Percentiles rank a stretch among this genome's conserved stretches.
These are phyloP conservation scores for Pristiophorus japonicus DNA, from an alignment of 2,113 vertebrate species.

Conservation along the genomic window DNA sequence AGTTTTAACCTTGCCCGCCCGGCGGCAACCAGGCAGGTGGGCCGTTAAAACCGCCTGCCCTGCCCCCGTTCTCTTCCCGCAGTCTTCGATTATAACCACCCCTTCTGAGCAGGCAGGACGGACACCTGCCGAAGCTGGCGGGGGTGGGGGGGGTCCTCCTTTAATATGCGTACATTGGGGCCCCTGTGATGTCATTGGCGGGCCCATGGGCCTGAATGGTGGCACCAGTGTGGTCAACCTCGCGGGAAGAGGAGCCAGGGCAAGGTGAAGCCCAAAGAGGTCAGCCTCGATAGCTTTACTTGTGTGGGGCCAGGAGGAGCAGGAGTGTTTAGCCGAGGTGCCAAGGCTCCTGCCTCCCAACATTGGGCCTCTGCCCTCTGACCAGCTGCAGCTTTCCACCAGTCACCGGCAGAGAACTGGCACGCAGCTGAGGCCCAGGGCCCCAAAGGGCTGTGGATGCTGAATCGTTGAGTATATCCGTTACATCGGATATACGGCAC, in stretches of 20 bases:
- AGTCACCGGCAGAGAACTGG: background rate
- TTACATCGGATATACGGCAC: too few relatives aligned
- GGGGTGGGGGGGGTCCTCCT: background rate
- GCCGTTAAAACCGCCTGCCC: background rate
- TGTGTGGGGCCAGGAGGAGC: background rate
- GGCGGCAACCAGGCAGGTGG: background rate
- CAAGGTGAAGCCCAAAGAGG: background rate
- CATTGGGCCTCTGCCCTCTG: background rate
- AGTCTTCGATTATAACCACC: background rate
- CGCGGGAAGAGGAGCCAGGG: background rate
- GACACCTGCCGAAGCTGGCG: background rate
- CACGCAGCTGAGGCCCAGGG: background rate
- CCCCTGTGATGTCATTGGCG: background rate
- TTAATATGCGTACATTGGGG: background rate
- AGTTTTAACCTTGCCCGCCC: background rate
- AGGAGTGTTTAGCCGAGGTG: background rate
- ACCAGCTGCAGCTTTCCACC: background rate
- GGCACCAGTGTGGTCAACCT: background rate
- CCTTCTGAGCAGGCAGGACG: background rate
- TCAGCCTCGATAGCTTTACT: background rate
- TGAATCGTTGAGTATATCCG: too few relatives aligned
- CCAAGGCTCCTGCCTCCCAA: background rate
- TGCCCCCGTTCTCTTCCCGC: background rate
- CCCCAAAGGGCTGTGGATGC: too few relatives aligned
- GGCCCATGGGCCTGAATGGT: background rate